Evolutionary conservation across 2,113 vertebrate genomes (phyloP), one percentile per base, ranked within the genome.

Genomic region (Machaerirhynchus nigripectus): DNA sequence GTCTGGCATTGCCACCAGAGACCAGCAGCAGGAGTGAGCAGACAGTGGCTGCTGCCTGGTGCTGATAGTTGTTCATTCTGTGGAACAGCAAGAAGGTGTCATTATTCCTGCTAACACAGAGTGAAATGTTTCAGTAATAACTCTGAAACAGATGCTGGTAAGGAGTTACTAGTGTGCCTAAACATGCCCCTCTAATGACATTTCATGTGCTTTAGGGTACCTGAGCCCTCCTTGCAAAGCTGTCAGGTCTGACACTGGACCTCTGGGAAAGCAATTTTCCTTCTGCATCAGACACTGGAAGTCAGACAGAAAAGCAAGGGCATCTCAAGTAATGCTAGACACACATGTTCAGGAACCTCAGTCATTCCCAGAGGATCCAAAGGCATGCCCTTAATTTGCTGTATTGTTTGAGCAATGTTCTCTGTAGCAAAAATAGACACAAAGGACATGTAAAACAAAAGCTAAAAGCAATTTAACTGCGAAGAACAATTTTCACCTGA

Each of bases 401-500:
- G 39, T 28, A 42, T 52, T 95, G 85, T 90, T 91, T 7, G 7
- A 87, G 33, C 50, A 83, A 31, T 55, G 47, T n/a, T n/a, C 47
- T 83, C 76, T 49, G 17, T 27, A 63, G 57, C 75, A 94, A 85
- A 93, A 94, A 93, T 59, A 96, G 82, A 81, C 75, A 85, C 39
- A 85, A 87, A 96, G 85, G 90, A 79, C 91, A 73, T 2, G 0
- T 76, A 73, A 87, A 94, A 60, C 63, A 65, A 79, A 95, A 93
- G 74, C 74, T 84, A 59, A 87, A 85, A 92, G 47, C 30, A n/a
- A 50, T 63, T 90, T 85, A 89, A 69, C 52, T 78, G 47, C 0
- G 0, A 86, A 65, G 67, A 86, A 55, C 37, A 46, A 21, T 85
- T 93, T 93, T 83, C 47, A 76, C 67, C 61, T 60, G n/a, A 91